Base-by-base conservation (phyloP, 92 coral and sea anemone species). In the Phenganax stokvisi region DNA sequence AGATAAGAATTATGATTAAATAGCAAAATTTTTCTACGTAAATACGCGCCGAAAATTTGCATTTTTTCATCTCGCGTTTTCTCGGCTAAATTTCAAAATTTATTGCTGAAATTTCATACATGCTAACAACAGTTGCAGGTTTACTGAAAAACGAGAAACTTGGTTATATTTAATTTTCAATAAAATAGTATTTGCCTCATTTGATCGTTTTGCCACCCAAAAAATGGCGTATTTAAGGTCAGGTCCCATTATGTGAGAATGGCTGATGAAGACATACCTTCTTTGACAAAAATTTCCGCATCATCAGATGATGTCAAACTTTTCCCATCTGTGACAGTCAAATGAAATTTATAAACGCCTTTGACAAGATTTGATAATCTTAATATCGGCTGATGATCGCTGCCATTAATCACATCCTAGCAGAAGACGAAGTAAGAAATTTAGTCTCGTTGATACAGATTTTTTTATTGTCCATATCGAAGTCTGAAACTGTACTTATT, bases 321-420 rank as follows among this genome's bases (percentile, higher is more conserved):
- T 72, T 94, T 94, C 65, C 87, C 93, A 85, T 94, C 98, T 31
- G 85, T 75, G 80, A 94, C 98, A 16, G 97, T 94, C 25, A 94
- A 84, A 69, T 86, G 90, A 79, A 94, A 94, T 77, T 90, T 94
- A 86, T 94, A 94, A 90, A 94, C 84, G 11, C 98, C 98, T 80
- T 94, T 93, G 54, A 94, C 98, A n/a, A 94, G 92, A 85, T 94
- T 94, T 20, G 98, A 94, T 54, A 94, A 87, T n/a, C 98, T 87
- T 59, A 94, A 64, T 3, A 88, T 84, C 3, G 98, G 86, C 28
- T 94, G 97, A 68, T 87, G 97, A 37, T 90, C 88, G 57, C 98
- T 94, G 85, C 87, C 88, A 81, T 92, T 94, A 47, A 94, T 90
- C 29, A 94, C 97, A 80, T 94, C 98, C 98, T 94, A 76, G 6